A percentile compares a stretch with the other conserved stretches of the same genome.
Conservation (phyloP, 2,797 vertebrate species). For the Delichon dasypus region DNA sequence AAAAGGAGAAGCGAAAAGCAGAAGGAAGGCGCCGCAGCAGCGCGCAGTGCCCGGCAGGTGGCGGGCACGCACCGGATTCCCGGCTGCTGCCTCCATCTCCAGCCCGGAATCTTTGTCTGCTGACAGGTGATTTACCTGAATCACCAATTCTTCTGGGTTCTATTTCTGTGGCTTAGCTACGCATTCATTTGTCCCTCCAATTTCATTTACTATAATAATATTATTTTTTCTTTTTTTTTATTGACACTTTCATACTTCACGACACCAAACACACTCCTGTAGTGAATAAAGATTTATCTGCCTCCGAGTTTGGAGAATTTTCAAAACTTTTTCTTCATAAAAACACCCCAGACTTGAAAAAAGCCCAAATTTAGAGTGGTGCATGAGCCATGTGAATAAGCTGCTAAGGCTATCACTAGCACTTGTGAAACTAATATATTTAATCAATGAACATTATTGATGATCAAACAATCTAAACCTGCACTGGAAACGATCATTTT, state of each 20-base stretch:
- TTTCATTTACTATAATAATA: neutral
- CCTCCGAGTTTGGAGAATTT: neutral
- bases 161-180: neutral
- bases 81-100: fast-evolving
- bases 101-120: fast-evolving
- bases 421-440: fast-evolving
- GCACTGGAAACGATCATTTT: neutral
- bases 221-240: neutral
- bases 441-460: neutral
- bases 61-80: neutral
- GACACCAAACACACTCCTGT: neutral
- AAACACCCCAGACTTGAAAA: neutral
- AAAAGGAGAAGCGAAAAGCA: fast-evolving
- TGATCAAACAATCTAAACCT: neutral
- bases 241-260: neutral
- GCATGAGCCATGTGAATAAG: neutral
- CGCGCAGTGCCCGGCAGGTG: slow-evolving; percentile 18
- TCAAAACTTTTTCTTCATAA: neutral
- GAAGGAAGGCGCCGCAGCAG: neutral
- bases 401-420: neutral
- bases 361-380: neutral
- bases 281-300: neutral
- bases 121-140: fast-evolving
- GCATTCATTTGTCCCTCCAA: neutral
- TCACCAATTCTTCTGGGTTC: fast-evolving